Evolutionary conservation across 2,113 vertebrate species (phyloP).

Genomic region (Dromaius novaehollandiae): DNA sequence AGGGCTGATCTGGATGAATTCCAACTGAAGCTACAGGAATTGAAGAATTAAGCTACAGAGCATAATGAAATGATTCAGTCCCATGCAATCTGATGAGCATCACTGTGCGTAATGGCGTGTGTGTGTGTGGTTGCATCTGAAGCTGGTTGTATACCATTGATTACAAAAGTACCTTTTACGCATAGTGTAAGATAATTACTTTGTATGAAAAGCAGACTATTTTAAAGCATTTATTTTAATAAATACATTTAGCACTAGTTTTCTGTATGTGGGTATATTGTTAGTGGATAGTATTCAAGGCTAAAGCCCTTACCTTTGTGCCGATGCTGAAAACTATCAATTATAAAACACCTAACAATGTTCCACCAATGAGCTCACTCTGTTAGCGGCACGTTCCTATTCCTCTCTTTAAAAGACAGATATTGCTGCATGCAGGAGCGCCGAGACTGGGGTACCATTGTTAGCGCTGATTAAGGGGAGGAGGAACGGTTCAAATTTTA

Average conservation of each 20-base stretch:
- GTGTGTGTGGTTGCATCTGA: slow-evolving; percentile 5
- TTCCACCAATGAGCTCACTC: slow-evolving; percentile 57
- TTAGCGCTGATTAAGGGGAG: slow-evolving; percentile 63
- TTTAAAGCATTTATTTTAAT: slow-evolving; percentile 66
- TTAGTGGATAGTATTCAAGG: slow-evolving; percentile 71
- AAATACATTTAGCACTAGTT: slow-evolving; percentile 65
- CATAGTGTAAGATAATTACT: slow-evolving; percentile 70
- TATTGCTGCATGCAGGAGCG: slow-evolving; percentile 29
- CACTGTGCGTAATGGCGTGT: slow-evolving; percentile 39
- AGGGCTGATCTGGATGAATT: slow-evolving; percentile 57
- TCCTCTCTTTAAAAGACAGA: slow-evolving; percentile 57
- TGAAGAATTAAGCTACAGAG: slow-evolving; percentile 54
- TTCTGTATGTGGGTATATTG: slow-evolving; percentile 65
- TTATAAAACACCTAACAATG: slow-evolving; percentile 66
- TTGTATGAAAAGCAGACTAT: slow-evolving; percentile 70
- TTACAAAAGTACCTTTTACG: slow-evolving; percentile 71
- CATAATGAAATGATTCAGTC: slow-evolving; percentile 56
- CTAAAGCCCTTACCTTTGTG: slow-evolving; percentile 68
- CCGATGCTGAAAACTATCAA: slow-evolving; percentile 69
- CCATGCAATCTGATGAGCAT: slow-evolving; percentile 53
- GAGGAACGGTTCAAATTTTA: slow-evolving; percentile 67
- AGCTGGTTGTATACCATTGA: slow-evolving; percentile 68
- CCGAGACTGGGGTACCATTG: slow-evolving; percentile 59
- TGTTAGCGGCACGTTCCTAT: slow-evolving; percentile 52
- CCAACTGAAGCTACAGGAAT: slow-evolving; percentile 67